Percentiles rank a stretch among this genome's conserved stretches.
Conservation (phyloP, 35 echinoderm and acorn worm genomes). For the Ophioderma brevispina region DNA sequence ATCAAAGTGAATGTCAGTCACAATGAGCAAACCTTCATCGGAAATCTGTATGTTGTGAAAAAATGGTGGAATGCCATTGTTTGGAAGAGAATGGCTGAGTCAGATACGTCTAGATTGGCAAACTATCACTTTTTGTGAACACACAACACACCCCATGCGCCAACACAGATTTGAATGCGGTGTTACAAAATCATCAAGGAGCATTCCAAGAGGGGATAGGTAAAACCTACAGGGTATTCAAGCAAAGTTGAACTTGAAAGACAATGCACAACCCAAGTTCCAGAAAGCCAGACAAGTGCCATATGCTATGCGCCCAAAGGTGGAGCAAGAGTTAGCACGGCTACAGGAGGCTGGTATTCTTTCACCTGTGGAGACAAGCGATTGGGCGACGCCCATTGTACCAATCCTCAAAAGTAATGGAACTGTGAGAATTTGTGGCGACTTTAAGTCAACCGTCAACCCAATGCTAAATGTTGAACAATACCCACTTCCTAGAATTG, state of each 20-base stretch:
- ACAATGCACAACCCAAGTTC: constrained; percentile 11
- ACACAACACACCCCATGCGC: background rate
- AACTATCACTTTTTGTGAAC: constrained; percentile 2
- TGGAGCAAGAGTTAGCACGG: constrained; percentile 41
- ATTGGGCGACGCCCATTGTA: constrained; percentile 37
- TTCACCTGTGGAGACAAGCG: background rate
- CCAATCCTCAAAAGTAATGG: constrained; percentile 39
- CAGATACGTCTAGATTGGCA: constrained; percentile 62
- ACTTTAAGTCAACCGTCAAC: constrained; percentile 47
- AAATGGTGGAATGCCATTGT: too few species aligned
- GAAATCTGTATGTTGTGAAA: too few species aligned
- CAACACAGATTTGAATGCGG: background rate
- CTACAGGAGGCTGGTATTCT: constrained; percentile 10
- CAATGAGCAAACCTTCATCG: too few species aligned
- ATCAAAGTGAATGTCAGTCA: too few species aligned
- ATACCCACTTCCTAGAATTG: background rate
- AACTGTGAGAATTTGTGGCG: constrained; percentile 40
- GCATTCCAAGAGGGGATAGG: too few species aligned
- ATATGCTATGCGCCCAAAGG: constrained; percentile 32
- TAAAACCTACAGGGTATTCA: too few species aligned
- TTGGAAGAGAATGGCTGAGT: constrained; percentile 65
- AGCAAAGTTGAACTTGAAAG: constrained; percentile 44
- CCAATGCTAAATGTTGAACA: constrained; percentile 5
- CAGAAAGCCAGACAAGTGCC: constrained; percentile 57
- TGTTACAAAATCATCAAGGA: constrained; percentile 9